Percentiles rank a stretch among this genome's conserved stretches.
phyloP scores from a whole-genome alignment of 2,113 vertebrate species.

The Phyllostomus hastatus region DNA sequence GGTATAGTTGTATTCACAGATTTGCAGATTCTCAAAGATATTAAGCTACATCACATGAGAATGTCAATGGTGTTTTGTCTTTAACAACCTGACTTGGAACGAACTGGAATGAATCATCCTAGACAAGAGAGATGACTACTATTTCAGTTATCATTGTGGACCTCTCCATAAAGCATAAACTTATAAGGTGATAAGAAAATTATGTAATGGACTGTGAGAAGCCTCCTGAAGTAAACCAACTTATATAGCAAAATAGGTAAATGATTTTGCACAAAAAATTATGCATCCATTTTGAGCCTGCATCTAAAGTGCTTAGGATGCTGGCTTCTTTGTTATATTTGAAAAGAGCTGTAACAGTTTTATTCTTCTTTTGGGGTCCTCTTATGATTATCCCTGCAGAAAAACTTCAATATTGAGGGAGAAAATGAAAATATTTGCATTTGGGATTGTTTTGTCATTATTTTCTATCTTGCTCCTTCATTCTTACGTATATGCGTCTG shows the following conservation, averaged over 20 bases:
- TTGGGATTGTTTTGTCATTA: conserved; percentile 36
- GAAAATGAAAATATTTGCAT: conserved; percentile 51
- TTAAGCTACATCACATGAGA: background rate
- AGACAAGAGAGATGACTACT: background rate
- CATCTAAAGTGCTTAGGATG: conserved; percentile 2
- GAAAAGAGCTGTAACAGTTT: background rate
- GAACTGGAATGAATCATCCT: background rate
- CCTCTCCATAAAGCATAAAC: background rate
- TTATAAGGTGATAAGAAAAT: background rate
- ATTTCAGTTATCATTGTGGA: background rate
- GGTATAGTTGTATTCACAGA: background rate
- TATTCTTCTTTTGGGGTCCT: background rate
- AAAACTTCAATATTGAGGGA: background rate
- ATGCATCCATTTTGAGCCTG: background rate
- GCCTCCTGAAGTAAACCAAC: background rate
- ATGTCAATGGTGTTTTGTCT: background rate
- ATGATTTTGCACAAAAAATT: conserved; percentile 6
- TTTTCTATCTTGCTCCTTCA: conserved; percentile 33
- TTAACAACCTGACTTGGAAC: background rate
- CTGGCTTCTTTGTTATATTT: conserved; percentile 15
- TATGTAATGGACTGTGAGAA: background rate
- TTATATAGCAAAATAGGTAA: background rate
- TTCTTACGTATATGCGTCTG: background rate
- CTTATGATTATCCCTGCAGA: conserved; percentile 3
- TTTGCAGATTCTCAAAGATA: background rate